A percentile compares a stretch with the other conserved stretches of the same genome.
Conservation (phyloP, 2,797 vertebrate genomes). For the Oreortyx pictus region DNA sequence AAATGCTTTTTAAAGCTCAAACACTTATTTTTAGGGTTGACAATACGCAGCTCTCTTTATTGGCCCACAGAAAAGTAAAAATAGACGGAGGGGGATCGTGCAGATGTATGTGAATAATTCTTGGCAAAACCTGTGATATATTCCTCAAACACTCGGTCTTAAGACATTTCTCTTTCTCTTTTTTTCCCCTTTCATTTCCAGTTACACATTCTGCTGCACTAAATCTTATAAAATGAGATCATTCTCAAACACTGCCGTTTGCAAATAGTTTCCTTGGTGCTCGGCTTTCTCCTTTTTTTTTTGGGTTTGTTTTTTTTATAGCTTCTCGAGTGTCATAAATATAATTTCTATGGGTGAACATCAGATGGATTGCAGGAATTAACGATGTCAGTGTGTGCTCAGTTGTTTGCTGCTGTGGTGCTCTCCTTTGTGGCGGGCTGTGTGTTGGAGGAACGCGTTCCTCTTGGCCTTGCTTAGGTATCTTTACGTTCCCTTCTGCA, state of each 20-base stretch:
- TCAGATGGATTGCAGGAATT: not conserved
- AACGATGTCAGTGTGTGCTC: not conserved
- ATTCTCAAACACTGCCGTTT: not conserved
- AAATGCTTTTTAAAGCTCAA: not conserved
- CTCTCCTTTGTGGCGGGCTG: not conserved
- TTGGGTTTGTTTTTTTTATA: not conserved
- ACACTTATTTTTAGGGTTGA: not conserved
- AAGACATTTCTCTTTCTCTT: not conserved
- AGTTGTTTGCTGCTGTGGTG: not conserved
- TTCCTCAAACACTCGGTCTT: constrained; percentile 18
- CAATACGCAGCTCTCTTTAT: constrained; percentile 15
- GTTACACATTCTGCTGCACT: not conserved
- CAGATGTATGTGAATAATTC: constrained; percentile 34
- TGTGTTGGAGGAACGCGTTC: not conserved
- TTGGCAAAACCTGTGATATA: not conserved
- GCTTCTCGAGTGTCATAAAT: not conserved
- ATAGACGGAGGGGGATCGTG: not conserved
- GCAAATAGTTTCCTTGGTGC: not conserved
- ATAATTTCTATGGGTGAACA: not conserved
- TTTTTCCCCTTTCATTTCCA: not conserved
- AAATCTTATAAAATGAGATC: not conserved
- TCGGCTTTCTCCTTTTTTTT: not conserved
- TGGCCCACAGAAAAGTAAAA: constrained; percentile 38
- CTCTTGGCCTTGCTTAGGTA: not conserved
- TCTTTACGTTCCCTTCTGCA: not conserved